Percentiles rank a stretch among this genome's conserved stretches.
These are phyloP conservation scores for Linurgus olivaceus DNA, from an alignment of 2,797 vertebrate genomes.

Conservation along the genomic window DNA sequence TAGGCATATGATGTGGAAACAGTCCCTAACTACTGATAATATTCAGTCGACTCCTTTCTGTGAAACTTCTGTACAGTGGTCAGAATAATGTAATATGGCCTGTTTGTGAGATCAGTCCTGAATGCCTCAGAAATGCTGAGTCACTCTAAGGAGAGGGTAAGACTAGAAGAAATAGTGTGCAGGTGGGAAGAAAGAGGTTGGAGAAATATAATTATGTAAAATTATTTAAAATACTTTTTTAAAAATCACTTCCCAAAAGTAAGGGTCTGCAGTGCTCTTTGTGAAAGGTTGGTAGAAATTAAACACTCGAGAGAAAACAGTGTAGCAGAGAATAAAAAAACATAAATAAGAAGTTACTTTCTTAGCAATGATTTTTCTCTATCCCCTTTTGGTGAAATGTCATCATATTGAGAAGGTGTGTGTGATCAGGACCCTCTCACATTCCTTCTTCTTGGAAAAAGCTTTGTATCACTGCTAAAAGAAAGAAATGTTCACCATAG, in stretches of 20 bases:
- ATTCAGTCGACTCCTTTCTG: not conserved
- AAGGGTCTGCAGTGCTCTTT: not conserved
- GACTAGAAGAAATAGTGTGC: not conserved
- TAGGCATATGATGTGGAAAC: not conserved
- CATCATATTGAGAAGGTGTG: not conserved
- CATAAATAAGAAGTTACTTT: not conserved
- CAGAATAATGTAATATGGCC: not conserved
- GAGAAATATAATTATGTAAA: not conserved
- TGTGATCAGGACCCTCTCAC: not conserved
- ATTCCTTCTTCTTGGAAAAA: not conserved
- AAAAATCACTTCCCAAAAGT: not conserved
- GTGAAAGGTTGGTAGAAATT: not conserved
- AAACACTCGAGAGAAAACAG: not conserved
- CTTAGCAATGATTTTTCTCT: not conserved
- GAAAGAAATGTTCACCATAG: not conserved
- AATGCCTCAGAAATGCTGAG: conserved; percentile 41
- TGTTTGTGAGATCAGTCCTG: not conserved
- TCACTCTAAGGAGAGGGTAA: not conserved
- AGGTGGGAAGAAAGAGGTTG: not conserved
- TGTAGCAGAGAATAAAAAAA: not conserved
- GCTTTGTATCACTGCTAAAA: not conserved
- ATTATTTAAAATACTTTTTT: not conserved
- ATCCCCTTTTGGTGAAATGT: not conserved
- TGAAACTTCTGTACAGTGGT: not conserved
- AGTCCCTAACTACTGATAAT: not conserved